A percentile compares a stretch with the other conserved stretches of the same genome.
Conservation (phyloP, 37 sponge, comb jelly and placozoan genomes). For the Halisarca cf. caerulea region DNA sequence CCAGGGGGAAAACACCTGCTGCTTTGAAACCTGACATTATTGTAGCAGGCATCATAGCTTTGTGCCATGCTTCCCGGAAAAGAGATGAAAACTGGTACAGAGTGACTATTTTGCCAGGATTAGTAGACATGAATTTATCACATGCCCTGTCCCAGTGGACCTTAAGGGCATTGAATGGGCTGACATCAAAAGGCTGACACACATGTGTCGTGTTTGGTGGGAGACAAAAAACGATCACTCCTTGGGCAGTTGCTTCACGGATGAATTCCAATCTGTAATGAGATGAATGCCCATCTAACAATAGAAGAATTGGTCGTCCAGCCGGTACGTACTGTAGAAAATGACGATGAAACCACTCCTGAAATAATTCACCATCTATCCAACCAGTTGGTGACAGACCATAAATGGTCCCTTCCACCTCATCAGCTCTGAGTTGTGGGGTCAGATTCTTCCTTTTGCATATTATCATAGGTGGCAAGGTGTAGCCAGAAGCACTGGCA, state of each 20-base stretch:
- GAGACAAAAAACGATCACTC: constrained; percentile 38
- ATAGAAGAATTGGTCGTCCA: constrained; percentile 8
- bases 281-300: constrained; percentile 50
- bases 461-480: constrained; percentile 56
- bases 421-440: neutral
- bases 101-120: constrained; percentile 39
- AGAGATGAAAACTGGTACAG: neutral
- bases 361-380: constrained; percentile 39
- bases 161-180: constrained; percentile 38
- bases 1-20: constrained; percentile 12
- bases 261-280: constrained; percentile 38
- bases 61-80: constrained; percentile 17
- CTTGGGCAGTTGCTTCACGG: constrained; percentile 18
- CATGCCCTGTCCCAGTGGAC: constrained; percentile 36
- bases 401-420: constrained; percentile 54
- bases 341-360: constrained; percentile 40
- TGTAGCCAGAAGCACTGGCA: constrained; percentile 43
- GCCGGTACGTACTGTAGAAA: constrained; percentile 38
- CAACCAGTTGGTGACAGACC: constrained; percentile 27
- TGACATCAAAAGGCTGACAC: constrained; percentile 40
- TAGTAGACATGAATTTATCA: constrained; percentile 22
- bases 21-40: constrained; percentile 26
- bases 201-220: constrained; percentile 45
- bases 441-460: neutral
- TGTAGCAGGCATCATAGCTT: constrained; percentile 26